phyloP scores from a whole-genome alignment of 92 coral and sea anemone genomes.

The Ricordea florida region DNA sequence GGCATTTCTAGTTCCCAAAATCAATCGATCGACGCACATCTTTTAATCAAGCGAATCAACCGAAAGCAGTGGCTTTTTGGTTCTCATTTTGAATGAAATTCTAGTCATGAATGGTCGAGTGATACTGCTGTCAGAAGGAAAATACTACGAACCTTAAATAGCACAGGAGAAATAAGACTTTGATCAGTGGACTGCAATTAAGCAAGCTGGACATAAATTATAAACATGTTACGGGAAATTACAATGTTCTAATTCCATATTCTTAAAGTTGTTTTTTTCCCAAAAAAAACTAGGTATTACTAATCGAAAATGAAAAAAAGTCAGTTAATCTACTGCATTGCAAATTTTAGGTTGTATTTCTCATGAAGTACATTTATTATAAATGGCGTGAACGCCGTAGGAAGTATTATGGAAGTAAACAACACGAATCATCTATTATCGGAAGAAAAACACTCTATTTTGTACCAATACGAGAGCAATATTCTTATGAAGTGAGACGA shows the following conservation, averaged over 20 bases:
- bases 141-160: constrained; percentile 58
- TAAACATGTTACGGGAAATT: not conserved
- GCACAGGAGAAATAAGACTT: constrained; percentile 63
- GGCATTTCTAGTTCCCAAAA: constrained; percentile 14
- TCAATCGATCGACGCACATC: constrained; percentile 18
- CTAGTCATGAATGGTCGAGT: constrained; percentile 61
- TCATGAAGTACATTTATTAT: constrained; percentile 37
- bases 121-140: constrained; percentile 50
- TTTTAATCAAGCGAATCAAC: no score
- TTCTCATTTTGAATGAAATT: not conserved
- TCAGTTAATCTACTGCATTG: constrained; percentile 11
- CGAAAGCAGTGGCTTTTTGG: no score
- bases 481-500: not conserved
- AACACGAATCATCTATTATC: constrained; percentile 19
- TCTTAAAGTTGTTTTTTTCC: not conserved
- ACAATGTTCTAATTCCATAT: not conserved
- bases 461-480: not conserved
- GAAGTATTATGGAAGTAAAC: constrained; percentile 23
- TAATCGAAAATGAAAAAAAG: not conserved
- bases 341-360: constrained; percentile 37
- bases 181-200: constrained; percentile 44
- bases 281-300: not conserved
- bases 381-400: constrained; percentile 23
- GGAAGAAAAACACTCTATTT: not conserved
- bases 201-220: no score